These are phyloP conservation scores for Burhinus bistriatus DNA, from an alignment of 2,113 vertebrate genomes.

Conservation along the genomic window DNA sequence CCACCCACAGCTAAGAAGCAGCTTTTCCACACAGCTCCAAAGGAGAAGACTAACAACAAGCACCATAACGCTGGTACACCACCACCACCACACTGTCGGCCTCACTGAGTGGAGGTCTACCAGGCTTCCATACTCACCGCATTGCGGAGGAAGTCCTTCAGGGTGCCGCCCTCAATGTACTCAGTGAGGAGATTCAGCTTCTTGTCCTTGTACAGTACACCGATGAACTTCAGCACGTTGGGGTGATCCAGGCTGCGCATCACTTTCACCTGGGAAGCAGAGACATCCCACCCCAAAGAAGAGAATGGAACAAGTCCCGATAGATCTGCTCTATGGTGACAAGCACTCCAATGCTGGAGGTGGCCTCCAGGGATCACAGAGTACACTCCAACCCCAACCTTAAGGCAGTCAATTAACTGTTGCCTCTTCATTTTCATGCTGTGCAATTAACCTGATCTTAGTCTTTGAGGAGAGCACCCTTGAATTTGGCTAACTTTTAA, in stretches of 20 bases:
- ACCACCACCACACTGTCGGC: not conserved
- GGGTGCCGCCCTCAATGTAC: slow-evolving; percentile 93
- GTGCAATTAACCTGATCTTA: not conserved
- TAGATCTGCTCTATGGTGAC: not conserved
- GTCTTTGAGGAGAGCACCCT: not conserved
- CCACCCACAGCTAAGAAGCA: not conserved
- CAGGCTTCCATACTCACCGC: slow-evolving; percentile 74
- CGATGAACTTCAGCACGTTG: slow-evolving; percentile 93
- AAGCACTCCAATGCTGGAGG: not conserved
- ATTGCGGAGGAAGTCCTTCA: slow-evolving; percentile 93
- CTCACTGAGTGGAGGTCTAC: not conserved
- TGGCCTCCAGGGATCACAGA: not conserved
- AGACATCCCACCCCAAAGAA: not conserved
- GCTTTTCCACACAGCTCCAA: not conserved
- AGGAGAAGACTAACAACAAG: not conserved
- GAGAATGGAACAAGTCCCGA: not conserved
- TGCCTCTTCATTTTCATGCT: not conserved
- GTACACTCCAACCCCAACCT: not conserved
- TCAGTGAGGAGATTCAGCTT: slow-evolving; percentile 94
- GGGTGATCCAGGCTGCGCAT: slow-evolving; percentile 95
- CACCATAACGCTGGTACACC: not conserved
- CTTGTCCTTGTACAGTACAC: slow-evolving; percentile 96
- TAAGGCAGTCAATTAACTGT: not conserved
- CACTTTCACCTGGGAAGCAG: slow-evolving; percentile 88
- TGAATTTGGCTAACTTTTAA: not conserved